phyloP scores from a whole-genome alignment of 2,797 vertebrate species.

The Cossypha caffra region DNA sequence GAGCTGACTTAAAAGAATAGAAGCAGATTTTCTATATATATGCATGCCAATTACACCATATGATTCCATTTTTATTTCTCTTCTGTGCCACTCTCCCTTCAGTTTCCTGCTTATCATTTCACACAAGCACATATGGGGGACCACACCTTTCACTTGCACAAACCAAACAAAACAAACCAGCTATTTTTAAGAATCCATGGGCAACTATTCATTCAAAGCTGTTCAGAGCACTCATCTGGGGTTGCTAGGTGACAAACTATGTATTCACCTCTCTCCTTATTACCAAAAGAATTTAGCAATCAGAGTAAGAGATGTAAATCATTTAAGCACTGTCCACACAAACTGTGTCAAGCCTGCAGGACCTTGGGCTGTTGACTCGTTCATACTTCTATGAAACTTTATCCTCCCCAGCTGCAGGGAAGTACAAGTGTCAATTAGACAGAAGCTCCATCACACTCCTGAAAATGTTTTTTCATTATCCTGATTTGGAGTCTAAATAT shows the following conservation, averaged over 20 bases:
- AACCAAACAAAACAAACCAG: slow-evolving; percentile 12
- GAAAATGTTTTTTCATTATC: slow-evolving; percentile 54
- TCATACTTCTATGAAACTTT: slow-evolving; percentile 2
- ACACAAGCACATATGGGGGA: slow-evolving; percentile 11
- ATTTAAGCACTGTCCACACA: not conserved
- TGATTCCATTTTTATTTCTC: slow-evolving; percentile 47
- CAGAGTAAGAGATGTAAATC: not conserved
- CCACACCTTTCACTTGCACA: slow-evolving; percentile 39
- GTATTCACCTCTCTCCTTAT: not conserved
- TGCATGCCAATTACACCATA: slow-evolving; percentile 2
- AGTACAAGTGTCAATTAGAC: slow-evolving; percentile 28
- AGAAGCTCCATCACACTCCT: slow-evolving; percentile 24
- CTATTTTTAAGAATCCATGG: not conserved
- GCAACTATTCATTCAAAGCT: slow-evolving; percentile 25
- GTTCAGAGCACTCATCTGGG: not conserved
- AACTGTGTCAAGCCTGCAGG: not conserved
- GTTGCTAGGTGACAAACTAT: slow-evolving; percentile 36
- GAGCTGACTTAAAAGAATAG: slow-evolving; percentile 50
- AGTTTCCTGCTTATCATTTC: slow-evolving; percentile 30
- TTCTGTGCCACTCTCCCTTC: not conserved
- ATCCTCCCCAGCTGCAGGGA: slow-evolving; percentile 9
- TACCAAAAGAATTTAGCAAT: not conserved
- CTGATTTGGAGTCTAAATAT: slow-evolving; percentile 62
- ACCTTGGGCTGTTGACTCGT: not conserved
- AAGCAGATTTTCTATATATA: slow-evolving; percentile 51